Evolutionary conservation across 2,113 vertebrate species (phyloP).

Genomic region (Amphiprion percula): DNA sequence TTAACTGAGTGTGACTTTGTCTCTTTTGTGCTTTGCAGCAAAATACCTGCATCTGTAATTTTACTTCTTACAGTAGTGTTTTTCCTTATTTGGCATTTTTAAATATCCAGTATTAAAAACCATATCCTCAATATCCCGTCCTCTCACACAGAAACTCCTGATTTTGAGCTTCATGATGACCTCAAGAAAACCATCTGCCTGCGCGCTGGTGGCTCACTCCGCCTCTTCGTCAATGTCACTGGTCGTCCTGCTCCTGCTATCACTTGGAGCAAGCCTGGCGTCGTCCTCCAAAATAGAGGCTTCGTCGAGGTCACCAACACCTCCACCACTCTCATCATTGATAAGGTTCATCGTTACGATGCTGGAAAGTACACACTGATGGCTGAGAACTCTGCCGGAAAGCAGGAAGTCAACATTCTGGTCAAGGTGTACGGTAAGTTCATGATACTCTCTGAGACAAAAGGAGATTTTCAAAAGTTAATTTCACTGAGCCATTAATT

Average conservation of each 20-base stretch:
- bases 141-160: conserved; percentile 90
- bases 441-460: not conserved
- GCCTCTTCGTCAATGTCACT: conserved; percentile 90
- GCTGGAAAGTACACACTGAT: conserved; percentile 95
- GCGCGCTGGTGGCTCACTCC: conserved; percentile 92
- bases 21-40: not conserved
- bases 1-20: no score
- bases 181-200: conserved; percentile 95
- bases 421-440: conserved; percentile 96
- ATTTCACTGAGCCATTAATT: not conserved
- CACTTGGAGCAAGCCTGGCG: conserved; percentile 93
- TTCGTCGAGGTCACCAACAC: conserved; percentile 93
- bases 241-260: conserved; percentile 92
- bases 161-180: conserved; percentile 96
- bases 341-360: conserved; percentile 97
- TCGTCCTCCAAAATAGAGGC: conserved; percentile 91
- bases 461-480: no score
- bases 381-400: conserved; percentile 96
- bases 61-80: no score
- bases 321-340: conserved; percentile 92
- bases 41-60: not conserved
- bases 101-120: not conserved
- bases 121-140: not conserved
- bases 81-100: not conserved
- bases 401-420: conserved; percentile 93